These are phyloP conservation scores for Sylvilagus floridanus DNA, from an alignment of 2,797 vertebrate species.

Conservation along the genomic window DNA sequence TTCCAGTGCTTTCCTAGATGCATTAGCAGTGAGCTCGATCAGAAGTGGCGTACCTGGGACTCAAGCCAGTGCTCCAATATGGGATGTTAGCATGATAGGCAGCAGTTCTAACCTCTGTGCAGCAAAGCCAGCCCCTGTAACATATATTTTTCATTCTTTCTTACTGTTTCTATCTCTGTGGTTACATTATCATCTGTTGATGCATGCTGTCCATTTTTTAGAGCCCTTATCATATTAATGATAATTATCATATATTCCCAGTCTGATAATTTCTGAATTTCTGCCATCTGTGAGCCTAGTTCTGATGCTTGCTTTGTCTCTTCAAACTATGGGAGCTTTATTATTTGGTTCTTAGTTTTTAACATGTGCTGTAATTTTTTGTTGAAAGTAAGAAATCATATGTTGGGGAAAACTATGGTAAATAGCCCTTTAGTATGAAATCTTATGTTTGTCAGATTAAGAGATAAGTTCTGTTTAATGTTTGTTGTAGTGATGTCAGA, in stretches of 20 bases:
- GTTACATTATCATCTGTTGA: background rate
- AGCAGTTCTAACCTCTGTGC: too few relatives aligned
- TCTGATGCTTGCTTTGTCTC: background rate
- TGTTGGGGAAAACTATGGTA: background rate
- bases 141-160: background rate
- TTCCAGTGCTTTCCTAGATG: too few relatives aligned
- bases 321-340: background rate
- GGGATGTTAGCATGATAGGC: too few relatives aligned
- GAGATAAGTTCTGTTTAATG: background rate
- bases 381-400: background rate
- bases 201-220: background rate
- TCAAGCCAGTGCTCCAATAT: too few relatives aligned
- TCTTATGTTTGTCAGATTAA: background rate
- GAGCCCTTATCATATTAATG: background rate
- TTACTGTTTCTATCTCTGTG: background rate
- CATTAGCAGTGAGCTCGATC: too few relatives aligned
- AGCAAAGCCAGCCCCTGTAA: background rate
- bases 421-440: background rate
- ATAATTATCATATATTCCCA: constrained; percentile 8
- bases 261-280: background rate
- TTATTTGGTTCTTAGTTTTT: background rate
- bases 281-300: background rate
- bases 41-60: too few relatives aligned
- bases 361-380: background rate
- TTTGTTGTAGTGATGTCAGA: background rate